Evolutionary conservation across 2,888 invertebrate species (phyloP).

Genomic region (Iselma pallidipennis): DNA sequence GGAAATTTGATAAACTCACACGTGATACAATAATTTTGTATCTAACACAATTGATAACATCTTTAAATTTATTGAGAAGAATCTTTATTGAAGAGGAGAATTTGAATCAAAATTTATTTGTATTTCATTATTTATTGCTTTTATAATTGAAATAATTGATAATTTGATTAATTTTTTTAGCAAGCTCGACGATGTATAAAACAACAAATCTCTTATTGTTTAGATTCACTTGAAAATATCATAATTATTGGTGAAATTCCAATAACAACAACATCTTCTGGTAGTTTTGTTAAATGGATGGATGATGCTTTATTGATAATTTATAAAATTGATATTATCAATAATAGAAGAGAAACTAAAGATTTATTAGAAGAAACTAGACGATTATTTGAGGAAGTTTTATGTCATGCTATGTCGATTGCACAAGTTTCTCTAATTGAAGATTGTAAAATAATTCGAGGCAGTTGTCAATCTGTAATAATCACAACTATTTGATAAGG

Average conservation of each 20-base stretch:
- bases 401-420: constrained; percentile 53
- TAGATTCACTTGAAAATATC: constrained; percentile 33
- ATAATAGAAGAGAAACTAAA: constrained; percentile 17
- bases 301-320: constrained; percentile 48
- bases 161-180: constrained; percentile 27
- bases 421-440: constrained; percentile 48
- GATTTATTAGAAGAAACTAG: constrained; percentile 32
- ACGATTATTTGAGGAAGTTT: constrained; percentile 47
- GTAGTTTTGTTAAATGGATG: constrained; percentile 49
- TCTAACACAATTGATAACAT: constrained; percentile 33
- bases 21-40: constrained; percentile 27
- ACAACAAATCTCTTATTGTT: constrained; percentile 38
- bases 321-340: constrained; percentile 38
- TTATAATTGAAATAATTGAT: constrained; percentile 1
- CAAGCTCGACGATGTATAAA: constrained; percentile 39
- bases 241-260: constrained; percentile 17
- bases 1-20: constrained; percentile 10
- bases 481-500: background rate
- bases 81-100: constrained; percentile 33
- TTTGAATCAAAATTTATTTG: constrained; percentile 24
- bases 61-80: constrained; percentile 30
- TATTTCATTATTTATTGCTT: constrained; percentile 18
- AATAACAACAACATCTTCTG: constrained; percentile 23
- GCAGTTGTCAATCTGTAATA: constrained; percentile 61
- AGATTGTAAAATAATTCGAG: constrained; percentile 56